A percentile compares a stretch with the other conserved stretches of the same genome.
Conservation (phyloP, 2,113 vertebrate species). For the Dromiciops gliroides region DNA sequence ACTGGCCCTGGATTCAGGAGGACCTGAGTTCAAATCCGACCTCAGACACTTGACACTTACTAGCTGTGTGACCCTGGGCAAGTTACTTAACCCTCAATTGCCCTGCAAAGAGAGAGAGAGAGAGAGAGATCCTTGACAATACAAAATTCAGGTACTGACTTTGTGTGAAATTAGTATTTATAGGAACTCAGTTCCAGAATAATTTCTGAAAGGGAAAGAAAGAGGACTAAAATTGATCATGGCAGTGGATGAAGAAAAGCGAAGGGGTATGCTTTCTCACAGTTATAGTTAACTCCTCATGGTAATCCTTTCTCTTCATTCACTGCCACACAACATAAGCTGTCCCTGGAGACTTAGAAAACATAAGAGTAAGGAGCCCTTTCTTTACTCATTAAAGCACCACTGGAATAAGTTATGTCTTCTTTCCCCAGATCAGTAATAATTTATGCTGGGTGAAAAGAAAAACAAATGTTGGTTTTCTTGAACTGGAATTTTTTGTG, state of each 20-base stretch:
- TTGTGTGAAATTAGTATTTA: conserved; percentile 44
- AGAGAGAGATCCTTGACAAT: conserved; percentile 41
- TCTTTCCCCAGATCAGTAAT: conserved; percentile 43
- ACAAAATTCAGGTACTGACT: background rate
- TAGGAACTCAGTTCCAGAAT: conserved; percentile 41
- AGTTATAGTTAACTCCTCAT: background rate
- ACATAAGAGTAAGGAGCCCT: conserved; percentile 28
- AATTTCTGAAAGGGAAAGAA: conserved; percentile 49
- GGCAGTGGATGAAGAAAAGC: background rate
- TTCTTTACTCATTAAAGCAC: conserved; percentile 42
- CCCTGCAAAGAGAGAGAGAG: too few relatives aligned
- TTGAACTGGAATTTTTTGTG: conserved; percentile 36
- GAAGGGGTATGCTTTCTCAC: background rate
- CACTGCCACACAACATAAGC: background rate
- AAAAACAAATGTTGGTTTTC: conserved; percentile 28
- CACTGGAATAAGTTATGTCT: conserved; percentile 37
- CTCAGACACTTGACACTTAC: too few relatives aligned
- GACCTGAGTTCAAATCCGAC: too few relatives aligned
- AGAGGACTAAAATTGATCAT: conserved; percentile 31
- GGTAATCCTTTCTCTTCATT: conserved; percentile 22
- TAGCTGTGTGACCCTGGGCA: too few relatives aligned
- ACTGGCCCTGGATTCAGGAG: too few relatives aligned
- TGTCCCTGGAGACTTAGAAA: conserved; percentile 1
- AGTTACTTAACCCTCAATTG: too few relatives aligned
- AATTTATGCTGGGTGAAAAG: conserved; percentile 38